Evolutionary conservation across 2,888 invertebrate genomes (phyloP).

Genomic region (Acrocyrtus sp.): DNA sequence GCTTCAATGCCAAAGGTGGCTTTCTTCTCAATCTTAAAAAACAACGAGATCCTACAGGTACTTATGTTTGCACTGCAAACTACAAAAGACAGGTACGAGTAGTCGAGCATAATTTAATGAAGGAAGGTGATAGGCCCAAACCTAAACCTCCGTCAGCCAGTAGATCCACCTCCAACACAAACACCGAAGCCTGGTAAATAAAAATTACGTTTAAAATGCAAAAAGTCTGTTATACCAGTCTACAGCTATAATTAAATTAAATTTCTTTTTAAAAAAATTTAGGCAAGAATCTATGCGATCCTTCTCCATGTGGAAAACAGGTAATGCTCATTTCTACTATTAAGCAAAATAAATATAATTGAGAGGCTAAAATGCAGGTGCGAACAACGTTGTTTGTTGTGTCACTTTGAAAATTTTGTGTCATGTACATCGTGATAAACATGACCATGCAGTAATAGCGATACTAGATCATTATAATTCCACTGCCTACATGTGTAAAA

Average conservation of each 20-base stretch:
- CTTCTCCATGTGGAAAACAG: constrained; percentile 52
- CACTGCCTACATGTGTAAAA: neutral
- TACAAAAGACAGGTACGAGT: constrained; percentile 30
- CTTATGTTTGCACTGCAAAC: constrained; percentile 45
- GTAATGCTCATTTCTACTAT: constrained; percentile 12
- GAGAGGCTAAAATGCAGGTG: too few species aligned
- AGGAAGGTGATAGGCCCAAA: constrained; percentile 32
- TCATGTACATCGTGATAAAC: constrained; percentile 44
- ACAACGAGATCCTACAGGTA: constrained; percentile 36
- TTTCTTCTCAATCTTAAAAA: constrained; percentile 47
- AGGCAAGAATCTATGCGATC: constrained; percentile 46
- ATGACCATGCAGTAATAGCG: constrained; percentile 12
- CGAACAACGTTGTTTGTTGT: too few species aligned
- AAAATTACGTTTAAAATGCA: too few species aligned
- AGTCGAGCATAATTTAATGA: constrained; percentile 43
- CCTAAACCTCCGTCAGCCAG: constrained; percentile 9
- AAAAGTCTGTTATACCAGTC: too few species aligned
- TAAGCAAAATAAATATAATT: too few species aligned
- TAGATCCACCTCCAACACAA: constrained; percentile 25
- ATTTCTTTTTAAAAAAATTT: too few species aligned
- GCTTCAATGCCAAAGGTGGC: constrained; percentile 44
- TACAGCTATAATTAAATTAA: too few species aligned
- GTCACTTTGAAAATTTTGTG: too few species aligned
- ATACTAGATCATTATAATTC: neutral
- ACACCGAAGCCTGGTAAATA: constrained; percentile 30